Conservation (phyloP, 2,113 vertebrate genomes). For the Triplophysa siluroides region DNA sequence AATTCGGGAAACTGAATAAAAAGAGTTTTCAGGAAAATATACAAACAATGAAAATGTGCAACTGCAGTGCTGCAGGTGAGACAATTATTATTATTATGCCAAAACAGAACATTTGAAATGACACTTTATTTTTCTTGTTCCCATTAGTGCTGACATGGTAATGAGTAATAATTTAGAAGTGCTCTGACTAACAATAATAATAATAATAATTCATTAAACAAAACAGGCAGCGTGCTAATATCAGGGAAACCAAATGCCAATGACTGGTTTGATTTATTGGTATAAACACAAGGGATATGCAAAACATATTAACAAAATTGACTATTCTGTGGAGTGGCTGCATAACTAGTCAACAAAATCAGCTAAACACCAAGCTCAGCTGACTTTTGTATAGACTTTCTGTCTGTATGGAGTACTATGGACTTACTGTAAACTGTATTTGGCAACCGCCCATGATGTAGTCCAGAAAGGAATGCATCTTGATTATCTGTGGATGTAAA, state of each 20-base stretch:
- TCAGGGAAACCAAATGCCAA: neutral
- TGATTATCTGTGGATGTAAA: conserved; percentile 84
- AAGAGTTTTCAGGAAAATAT: neutral
- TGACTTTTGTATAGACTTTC: no score
- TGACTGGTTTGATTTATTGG: neutral
- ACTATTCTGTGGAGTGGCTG: no score
- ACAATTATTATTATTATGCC: conserved; percentile 23
- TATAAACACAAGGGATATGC: neutral
- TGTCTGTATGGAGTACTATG: neutral
- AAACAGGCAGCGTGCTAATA: neutral
- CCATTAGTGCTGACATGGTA: conserved; percentile 13
- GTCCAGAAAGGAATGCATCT: conserved; percentile 99
- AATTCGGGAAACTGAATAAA: neutral
- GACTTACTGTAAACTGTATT: conserved; percentile 98
- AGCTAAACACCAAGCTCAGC: no score
- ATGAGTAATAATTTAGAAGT: conserved; percentile 25
- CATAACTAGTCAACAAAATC: no score
- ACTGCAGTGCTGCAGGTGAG: neutral
- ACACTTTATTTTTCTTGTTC: conserved; percentile 14
- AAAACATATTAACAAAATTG: no score
- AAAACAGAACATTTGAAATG: conserved; percentile 7
- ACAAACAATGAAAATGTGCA: neutral
- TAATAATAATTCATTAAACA: conserved; percentile 10
- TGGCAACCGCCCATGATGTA: conserved; percentile 99
- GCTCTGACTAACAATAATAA: conserved; percentile 23